Percentiles rank a stretch among this genome's conserved stretches.
Conservation (phyloP, 1,140 invertebrate species). For the Eciton burchellii region DNA sequence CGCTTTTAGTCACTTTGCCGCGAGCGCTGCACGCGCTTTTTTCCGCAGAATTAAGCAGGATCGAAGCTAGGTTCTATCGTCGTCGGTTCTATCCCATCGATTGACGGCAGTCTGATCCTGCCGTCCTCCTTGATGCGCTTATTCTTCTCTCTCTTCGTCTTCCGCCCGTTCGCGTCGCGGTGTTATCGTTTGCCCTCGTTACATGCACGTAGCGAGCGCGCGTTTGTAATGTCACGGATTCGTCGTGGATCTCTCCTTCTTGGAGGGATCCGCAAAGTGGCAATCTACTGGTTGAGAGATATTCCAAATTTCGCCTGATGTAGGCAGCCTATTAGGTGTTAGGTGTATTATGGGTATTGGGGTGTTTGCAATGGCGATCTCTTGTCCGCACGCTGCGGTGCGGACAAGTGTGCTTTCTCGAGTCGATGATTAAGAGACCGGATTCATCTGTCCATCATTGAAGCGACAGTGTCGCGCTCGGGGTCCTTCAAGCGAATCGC, state of each 20-base stretch:
- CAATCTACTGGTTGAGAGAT: not conserved
- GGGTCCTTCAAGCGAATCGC: not conserved
- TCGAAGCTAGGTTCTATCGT: not conserved
- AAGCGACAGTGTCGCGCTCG: not conserved
- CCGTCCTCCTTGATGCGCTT: conserved; percentile 5
- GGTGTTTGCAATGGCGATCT: conserved; percentile 3
- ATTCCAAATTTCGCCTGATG: not conserved
- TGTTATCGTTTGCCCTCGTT: conserved; percentile 2
- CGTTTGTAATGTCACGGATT: conserved; percentile 20
- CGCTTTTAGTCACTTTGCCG: conserved; percentile 76
- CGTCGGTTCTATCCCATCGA: not conserved
- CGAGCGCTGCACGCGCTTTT: conserved; percentile 74
- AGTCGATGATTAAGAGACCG: not conserved
- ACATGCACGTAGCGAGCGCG: conserved; percentile 3
- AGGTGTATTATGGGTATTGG: too few relatives aligned
- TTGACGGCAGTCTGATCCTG: not conserved
- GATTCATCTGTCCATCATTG: not conserved
- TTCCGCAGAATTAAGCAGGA: conserved; percentile 9
- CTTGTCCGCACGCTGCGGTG: not conserved
- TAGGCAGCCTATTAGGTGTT: conserved; percentile 25
- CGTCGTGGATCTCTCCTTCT: too few relatives aligned
- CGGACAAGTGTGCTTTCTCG: not conserved
- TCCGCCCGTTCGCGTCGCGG: not conserved
- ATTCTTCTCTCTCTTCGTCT: conserved; percentile 1
- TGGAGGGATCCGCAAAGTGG: conserved; percentile 40